phyloP scores from a whole-genome alignment of 1,140 invertebrate species.

The Lithobius niger region DNA sequence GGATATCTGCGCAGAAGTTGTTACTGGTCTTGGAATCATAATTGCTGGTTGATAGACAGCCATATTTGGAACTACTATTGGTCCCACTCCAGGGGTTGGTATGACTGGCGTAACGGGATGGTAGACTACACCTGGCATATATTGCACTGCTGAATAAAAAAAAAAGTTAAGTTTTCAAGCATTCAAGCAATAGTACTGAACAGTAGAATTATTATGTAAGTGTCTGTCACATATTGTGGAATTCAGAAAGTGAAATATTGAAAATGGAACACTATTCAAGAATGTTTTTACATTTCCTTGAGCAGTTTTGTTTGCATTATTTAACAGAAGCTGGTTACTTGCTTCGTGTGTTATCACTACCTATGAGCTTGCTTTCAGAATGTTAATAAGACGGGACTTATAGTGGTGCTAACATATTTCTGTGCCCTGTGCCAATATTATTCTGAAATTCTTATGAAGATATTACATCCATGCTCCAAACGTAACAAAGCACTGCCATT shows the following conservation, averaged over 20 bases:
- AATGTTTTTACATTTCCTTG: conserved; percentile 16
- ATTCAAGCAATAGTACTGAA: conserved; percentile 12
- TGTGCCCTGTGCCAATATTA: too few species aligned
- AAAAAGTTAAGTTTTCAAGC: conserved; percentile 13
- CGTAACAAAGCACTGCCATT: too few species aligned
- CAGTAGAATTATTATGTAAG: conserved; percentile 6
- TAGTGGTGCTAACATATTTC: too few species aligned
- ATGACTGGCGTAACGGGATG: conserved; percentile 32
- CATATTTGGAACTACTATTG: conserved; percentile 12
- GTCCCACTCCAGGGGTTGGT: conserved; percentile 32
- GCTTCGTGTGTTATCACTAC: too few species aligned
- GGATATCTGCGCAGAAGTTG: too few species aligned
- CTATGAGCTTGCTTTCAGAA: too few species aligned
- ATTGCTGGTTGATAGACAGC: not conserved
- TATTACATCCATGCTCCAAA: too few species aligned
- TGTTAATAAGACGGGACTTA: too few species aligned
- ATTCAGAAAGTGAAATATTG: conserved; percentile 9
- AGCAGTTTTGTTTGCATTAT: not conserved
- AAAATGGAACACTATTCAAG: conserved; percentile 1
- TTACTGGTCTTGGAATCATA: too few species aligned
- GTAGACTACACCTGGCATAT: conserved; percentile 42
- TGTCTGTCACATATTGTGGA: too few species aligned
- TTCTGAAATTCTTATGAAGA: too few species aligned
- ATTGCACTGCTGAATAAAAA: conserved; percentile 30
- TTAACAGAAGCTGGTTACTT: too few species aligned